A percentile compares a stretch with the other conserved stretches of the same genome.
Conservation (phyloP, 2,113 vertebrate species). For the Castor canadensis region DNA sequence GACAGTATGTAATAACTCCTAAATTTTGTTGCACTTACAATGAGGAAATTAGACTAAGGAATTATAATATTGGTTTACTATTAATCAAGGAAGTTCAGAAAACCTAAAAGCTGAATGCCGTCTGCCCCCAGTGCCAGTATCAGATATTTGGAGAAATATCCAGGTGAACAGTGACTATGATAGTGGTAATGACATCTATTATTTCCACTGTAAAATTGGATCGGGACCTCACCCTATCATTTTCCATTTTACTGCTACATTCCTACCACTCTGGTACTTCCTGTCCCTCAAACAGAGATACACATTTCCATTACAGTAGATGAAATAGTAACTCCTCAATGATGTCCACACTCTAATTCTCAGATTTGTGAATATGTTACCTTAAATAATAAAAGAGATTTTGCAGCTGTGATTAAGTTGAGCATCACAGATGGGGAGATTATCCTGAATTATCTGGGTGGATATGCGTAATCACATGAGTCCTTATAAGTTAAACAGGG, state of each 20-base stretch:
- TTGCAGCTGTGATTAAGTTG: not conserved
- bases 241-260: not conserved
- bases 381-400: not conserved
- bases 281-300: not conserved
- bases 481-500: not conserved
- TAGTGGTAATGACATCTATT: not conserved
- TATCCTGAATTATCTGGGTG: not conserved
- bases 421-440: not conserved
- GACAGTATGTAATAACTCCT: not conserved
- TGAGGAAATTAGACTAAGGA: not conserved
- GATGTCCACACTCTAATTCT: not conserved
- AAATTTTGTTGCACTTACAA: not conserved
- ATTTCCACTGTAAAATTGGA: not conserved
- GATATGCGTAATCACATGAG: not conserved
- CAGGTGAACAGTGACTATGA: not conserved
- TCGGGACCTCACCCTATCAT: not conserved
- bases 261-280: not conserved
- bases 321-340: not conserved
- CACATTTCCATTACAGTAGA: not conserved
- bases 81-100: not conserved
- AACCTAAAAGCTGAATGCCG: not conserved
- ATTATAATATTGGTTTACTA: not conserved
- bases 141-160: not conserved
- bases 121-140: fast-evolving
- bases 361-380: not conserved